A percentile compares a stretch with the other conserved stretches of the same genome.
phyloP scores from a whole-genome alignment of 2,113 vertebrate species.

The Cynocephalus volans region DNA sequence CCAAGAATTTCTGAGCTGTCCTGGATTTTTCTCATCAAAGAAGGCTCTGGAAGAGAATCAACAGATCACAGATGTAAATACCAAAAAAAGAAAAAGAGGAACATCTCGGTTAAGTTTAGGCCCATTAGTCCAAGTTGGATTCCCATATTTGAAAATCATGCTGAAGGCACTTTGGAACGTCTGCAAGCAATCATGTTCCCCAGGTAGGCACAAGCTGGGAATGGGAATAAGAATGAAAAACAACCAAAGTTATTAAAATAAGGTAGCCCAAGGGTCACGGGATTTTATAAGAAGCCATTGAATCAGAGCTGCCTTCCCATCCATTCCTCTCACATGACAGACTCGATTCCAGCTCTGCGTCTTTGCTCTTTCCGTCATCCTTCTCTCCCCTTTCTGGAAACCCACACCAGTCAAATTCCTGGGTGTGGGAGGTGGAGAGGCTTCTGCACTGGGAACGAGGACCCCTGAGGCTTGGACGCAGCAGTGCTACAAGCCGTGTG shows the following conservation, averaged over 20 bases:
- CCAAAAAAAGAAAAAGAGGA: conserved; percentile 26
- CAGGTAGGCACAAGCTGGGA: not conserved
- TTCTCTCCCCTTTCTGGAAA: not conserved
- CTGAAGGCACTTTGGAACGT: conserved; percentile 73
- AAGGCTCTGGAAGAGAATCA: conserved; percentile 61
- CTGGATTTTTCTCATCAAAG: not conserved
- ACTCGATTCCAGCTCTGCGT: not conserved
- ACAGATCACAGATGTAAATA: conserved; percentile 70
- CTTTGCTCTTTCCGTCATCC: not conserved
- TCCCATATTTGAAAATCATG: not conserved
- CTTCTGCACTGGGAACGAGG: not conserved
- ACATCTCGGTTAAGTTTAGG: conserved; percentile 27
- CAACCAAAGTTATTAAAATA: not conserved
- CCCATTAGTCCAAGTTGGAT: conserved; percentile 29
- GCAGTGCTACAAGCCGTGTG: not conserved
- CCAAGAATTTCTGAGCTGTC: not conserved
- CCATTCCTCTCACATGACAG: conserved; percentile 39
- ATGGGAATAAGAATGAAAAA: conserved; percentile 26
- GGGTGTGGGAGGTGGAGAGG: no score
- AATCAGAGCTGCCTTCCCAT: not conserved
- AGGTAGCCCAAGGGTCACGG: not conserved
- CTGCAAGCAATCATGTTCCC: conserved; percentile 26
- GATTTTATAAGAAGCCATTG: conserved; percentile 36
- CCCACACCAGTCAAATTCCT: not conserved
- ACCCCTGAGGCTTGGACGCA: not conserved